Conservation (phyloP, 2,888 invertebrate genomes). For the Synanthedon vespiformis region DNA sequence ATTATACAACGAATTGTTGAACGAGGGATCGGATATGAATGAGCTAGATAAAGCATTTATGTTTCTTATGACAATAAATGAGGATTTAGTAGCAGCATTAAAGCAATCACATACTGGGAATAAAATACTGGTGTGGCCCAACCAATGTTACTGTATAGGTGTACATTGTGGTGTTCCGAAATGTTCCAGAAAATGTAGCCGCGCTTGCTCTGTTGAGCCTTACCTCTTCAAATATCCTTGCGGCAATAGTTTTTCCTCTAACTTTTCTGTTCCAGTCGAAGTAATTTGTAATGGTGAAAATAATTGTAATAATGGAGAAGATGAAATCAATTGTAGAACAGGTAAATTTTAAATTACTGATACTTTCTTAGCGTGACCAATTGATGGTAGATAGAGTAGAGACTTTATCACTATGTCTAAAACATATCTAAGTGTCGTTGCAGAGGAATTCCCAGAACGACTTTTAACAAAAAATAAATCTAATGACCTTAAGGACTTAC, state of each 20-base stretch:
- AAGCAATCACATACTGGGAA: constrained; percentile 43
- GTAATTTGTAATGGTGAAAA: constrained; percentile 34
- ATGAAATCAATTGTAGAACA: constrained; percentile 36
- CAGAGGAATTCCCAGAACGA: no score
- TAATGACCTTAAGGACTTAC: no score
- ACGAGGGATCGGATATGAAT: constrained; percentile 9
- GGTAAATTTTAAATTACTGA: constrained; percentile 18
- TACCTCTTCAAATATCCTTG: constrained; percentile 33
- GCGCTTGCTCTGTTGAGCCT: constrained; percentile 31
- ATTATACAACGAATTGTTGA: constrained; percentile 27
- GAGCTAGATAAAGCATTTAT: constrained; percentile 25
- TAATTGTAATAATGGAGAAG: constrained; percentile 39
- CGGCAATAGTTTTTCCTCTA: constrained; percentile 8
- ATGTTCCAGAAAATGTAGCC: constrained; percentile 32
- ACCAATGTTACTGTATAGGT: constrained; percentile 34
- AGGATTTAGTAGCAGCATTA: constrained; percentile 33
- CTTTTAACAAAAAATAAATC: no score
- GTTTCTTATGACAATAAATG: constrained; percentile 27
- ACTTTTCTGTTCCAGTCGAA: constrained; percentile 23
- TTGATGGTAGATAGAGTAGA: no score
- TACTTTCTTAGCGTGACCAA: no score
- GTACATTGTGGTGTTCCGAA: constrained; percentile 24
- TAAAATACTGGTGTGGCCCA: constrained; percentile 19
- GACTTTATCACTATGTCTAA: no score
- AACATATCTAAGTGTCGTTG: no score